A percentile compares a stretch with the other conserved stretches of the same genome.
phyloP scores from a whole-genome alignment of 2,113 vertebrate species.

The Hemichromis elongatus region DNA sequence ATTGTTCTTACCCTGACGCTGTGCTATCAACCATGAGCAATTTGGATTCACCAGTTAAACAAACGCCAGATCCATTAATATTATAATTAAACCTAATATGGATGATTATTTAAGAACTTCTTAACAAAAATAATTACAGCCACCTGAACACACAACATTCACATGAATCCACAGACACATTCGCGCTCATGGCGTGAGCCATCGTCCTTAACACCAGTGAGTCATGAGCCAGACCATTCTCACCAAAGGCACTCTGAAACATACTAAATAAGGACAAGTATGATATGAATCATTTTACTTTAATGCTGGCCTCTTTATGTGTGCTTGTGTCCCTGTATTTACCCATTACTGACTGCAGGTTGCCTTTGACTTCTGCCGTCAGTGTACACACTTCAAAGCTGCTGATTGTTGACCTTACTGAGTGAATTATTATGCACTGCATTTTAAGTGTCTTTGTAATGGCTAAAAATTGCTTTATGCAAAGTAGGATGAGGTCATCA shows the following conservation, averaged over 20 bases:
- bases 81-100: background rate
- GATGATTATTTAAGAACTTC: background rate
- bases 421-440: background rate
- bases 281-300: background rate
- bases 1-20: background rate
- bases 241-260: background rate
- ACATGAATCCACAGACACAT: background rate
- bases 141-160: background rate
- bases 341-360: background rate
- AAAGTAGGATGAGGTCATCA: background rate
- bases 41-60: background rate
- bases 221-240: conserved; percentile 6
- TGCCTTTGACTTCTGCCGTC: background rate
- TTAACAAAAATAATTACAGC: background rate
- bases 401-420: background rate
- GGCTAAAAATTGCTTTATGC: conserved; percentile 10
- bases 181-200: background rate
- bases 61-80: background rate
- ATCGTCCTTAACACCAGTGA: background rate
- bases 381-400: background rate
- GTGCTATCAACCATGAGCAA: background rate
- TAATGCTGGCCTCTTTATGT: background rate
- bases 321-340: background rate
- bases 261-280: background rate
- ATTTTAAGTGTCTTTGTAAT: background rate